Evolutionary conservation across 2,888 invertebrate genomes (phyloP).

Genomic region (Trissolcus japonicus): DNA sequence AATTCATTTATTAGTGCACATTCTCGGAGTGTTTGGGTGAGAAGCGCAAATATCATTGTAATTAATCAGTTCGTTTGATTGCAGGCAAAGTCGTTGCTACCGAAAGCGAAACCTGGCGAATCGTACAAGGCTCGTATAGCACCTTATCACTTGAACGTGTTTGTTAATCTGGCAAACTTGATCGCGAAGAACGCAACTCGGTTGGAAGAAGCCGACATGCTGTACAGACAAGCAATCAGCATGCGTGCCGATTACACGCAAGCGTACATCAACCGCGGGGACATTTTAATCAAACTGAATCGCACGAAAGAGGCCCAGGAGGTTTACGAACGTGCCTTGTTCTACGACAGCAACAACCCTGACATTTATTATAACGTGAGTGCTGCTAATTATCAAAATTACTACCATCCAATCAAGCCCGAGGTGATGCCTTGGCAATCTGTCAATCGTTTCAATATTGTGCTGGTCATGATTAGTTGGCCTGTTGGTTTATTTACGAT

Average conservation of each 20-base stretch:
- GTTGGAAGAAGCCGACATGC: slow-evolving; percentile 94
- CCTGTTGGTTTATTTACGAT: too few relatives aligned
- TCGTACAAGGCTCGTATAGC: slow-evolving; percentile 97
- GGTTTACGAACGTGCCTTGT: slow-evolving; percentile 93
- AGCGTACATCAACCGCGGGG: slow-evolving; percentile 97
- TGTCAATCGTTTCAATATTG: too few relatives aligned
- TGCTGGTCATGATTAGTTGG: too few relatives aligned
- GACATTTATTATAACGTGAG: slow-evolving; percentile 96
- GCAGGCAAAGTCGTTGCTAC: slow-evolving; percentile 90
- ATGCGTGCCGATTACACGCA: slow-evolving; percentile 97
- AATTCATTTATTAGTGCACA: too few relatives aligned
- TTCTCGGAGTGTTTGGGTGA: too few relatives aligned
- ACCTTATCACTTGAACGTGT: slow-evolving; percentile 96
- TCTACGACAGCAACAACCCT: slow-evolving; percentile 95
- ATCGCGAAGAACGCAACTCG: slow-evolving; percentile 95
- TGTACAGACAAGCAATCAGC: slow-evolving; percentile 96
- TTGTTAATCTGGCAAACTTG: slow-evolving; percentile 94
- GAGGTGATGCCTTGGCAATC: too few relatives aligned
- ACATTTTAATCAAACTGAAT: slow-evolving; percentile 95
- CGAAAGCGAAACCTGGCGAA: slow-evolving; percentile 94
- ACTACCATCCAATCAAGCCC: slow-evolving; percentile 6
- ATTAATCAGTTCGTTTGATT: slow-evolving; percentile 19
- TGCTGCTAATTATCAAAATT: slow-evolving; percentile 61
- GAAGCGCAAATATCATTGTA: too few relatives aligned
- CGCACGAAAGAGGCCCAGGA: slow-evolving; percentile 95